Evolutionary conservation across 1,140 invertebrate species (phyloP).

Genomic region (Diachasma alloeum): DNA sequence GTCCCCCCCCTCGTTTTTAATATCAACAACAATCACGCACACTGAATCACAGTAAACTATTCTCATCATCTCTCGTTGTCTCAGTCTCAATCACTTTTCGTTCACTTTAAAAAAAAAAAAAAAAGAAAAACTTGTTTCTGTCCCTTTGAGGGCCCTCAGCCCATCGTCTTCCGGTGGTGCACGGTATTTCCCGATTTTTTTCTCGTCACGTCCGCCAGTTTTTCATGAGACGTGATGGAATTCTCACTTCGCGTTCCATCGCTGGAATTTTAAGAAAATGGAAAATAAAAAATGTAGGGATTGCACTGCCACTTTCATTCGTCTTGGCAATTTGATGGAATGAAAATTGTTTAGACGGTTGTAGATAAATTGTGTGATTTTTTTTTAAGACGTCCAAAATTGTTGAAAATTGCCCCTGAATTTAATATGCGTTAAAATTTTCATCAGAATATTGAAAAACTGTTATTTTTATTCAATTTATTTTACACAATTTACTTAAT

Average conservation of each 20-base stretch:
- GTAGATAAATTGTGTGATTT: not conserved
- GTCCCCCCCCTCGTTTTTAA: not conserved
- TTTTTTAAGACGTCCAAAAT: too few relatives aligned
- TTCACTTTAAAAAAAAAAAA: not conserved
- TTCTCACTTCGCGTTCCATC: slow-evolving; percentile 42
- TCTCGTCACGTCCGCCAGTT: slow-evolving; percentile 14
- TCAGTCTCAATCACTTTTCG: not conserved
- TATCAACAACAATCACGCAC: not conserved
- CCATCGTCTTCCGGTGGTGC: slow-evolving; percentile 7
- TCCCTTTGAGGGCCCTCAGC: not conserved
- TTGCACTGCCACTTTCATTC: not conserved
- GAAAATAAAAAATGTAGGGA: slow-evolving; percentile 48
- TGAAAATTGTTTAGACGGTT: not conserved
- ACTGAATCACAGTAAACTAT: too few relatives aligned
- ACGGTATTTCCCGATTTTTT: not conserved
- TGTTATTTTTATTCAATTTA: too few relatives aligned
- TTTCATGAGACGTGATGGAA: slow-evolving; percentile 21
- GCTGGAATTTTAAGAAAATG: slow-evolving; percentile 48
- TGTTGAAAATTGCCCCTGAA: too few relatives aligned
- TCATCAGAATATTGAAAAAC: too few relatives aligned
- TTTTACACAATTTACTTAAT: too few relatives aligned
- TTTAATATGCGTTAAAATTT: too few relatives aligned
- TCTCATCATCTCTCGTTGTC: too few relatives aligned
- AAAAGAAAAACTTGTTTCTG: too few relatives aligned
- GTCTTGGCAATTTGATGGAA: not conserved